Evolutionary conservation across 64 coral and sea anemone species (phyloP).

Genomic region (Actinia tenebrosa): DNA sequence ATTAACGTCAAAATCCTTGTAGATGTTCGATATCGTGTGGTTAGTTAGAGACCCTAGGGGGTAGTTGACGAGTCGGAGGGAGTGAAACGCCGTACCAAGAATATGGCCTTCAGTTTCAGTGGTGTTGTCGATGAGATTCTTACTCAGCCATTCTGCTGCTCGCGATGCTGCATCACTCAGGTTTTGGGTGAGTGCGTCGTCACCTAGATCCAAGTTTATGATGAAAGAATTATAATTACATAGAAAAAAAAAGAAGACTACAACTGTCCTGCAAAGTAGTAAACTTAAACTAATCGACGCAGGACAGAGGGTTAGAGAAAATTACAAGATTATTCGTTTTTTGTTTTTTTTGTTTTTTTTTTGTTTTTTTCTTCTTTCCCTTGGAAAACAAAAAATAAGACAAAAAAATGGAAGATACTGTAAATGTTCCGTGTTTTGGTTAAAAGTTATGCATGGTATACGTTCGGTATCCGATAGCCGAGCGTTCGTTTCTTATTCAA

Average conservation of each 20-base stretch:
- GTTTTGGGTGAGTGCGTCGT: not conserved
- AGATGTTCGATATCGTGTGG: not conserved
- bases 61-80: not conserved
- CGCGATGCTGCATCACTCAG: not conserved
- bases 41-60: not conserved
- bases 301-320: too few species aligned
- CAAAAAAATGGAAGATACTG: too few species aligned
- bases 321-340: too few species aligned
- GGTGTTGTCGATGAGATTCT: not conserved
- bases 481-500: too few species aligned
- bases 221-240: too few species aligned
- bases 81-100: not conserved
- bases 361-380: not conserved
- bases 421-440: too few species aligned
- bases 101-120: not conserved
- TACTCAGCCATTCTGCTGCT: conserved; percentile 7
- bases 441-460: too few species aligned
- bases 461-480: too few species aligned
- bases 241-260: too few species aligned
- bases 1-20: not conserved
- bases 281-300: too few species aligned
- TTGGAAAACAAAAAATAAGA: too few species aligned
- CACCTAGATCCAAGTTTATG: not conserved
- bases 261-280: too few species aligned
- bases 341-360: not conserved